Percentiles rank a stretch among this genome's conserved stretches.
phyloP scores from a whole-genome alignment of 2,888 invertebrate genomes.

The Cheilosia impressa region DNA sequence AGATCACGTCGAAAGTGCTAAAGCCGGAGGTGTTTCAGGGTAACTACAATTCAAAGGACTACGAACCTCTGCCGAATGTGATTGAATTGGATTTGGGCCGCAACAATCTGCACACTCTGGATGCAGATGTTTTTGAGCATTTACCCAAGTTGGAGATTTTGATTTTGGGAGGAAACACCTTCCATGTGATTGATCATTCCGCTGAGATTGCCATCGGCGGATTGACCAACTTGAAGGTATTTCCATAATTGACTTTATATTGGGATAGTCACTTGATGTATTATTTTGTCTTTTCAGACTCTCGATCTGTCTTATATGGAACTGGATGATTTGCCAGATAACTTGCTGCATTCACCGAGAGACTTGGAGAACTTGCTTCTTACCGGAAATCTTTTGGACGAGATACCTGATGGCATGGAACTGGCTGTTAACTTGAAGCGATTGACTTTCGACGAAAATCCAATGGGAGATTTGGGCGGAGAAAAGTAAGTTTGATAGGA shows the following conservation, averaged over 20 bases:
- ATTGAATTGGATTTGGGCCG: constrained; percentile 85
- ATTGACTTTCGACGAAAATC: constrained; percentile 89
- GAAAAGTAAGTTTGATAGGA: constrained; percentile 79
- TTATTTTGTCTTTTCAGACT: constrained; percentile 83
- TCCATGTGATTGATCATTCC: constrained; percentile 87
- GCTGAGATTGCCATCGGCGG: constrained; percentile 88
- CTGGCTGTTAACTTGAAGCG: constrained; percentile 86
- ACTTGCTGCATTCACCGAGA: constrained; percentile 88
- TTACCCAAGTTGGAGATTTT: constrained; percentile 87
- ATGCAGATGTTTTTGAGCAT: constrained; percentile 91
- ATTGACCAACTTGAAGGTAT: constrained; percentile 87
- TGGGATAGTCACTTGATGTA: not conserved
- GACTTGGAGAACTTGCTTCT: constrained; percentile 87
- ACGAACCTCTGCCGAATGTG: constrained; percentile 79
- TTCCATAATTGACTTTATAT: not conserved
- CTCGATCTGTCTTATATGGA: constrained; percentile 89
- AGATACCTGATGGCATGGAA: constrained; percentile 86
- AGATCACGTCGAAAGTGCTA: constrained; percentile 86
- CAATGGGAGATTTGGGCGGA: constrained; percentile 85
- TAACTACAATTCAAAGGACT: constrained; percentile 77
- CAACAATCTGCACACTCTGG: constrained; percentile 89
- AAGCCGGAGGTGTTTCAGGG: constrained; percentile 88
- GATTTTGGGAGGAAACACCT: constrained; percentile 89
- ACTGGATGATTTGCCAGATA: constrained; percentile 86
- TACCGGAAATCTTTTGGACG: constrained; percentile 86